Evolutionary conservation across 2,888 invertebrate genomes (phyloP).

Genomic region (Drosophila parthenogenetica): DNA sequence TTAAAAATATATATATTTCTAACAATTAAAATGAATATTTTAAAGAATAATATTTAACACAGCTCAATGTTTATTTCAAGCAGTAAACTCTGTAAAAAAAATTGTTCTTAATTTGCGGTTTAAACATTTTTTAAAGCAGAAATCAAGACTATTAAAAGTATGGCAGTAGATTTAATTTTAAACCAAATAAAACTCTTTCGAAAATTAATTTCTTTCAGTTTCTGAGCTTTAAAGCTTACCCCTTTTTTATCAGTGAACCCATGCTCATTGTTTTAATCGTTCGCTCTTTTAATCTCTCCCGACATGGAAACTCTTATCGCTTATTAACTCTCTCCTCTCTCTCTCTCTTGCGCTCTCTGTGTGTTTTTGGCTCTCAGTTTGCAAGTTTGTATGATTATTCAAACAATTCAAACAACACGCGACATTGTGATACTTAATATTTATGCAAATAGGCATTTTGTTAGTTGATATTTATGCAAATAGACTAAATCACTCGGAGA

Average conservation of each 20-base stretch:
- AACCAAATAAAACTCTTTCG: too few relatives aligned
- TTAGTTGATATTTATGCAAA: slow-evolving; percentile 16
- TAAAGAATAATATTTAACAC: too few relatives aligned
- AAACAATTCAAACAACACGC: slow-evolving; percentile 19
- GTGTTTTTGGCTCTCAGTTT: slow-evolving; percentile 4
- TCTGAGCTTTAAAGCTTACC: background rate
- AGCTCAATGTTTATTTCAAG: too few relatives aligned
- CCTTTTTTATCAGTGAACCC: background rate
- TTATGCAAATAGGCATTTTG: slow-evolving; percentile 18
- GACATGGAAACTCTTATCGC: background rate
- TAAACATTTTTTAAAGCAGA: too few relatives aligned
- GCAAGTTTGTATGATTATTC: slow-evolving; percentile 29
- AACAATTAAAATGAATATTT: too few relatives aligned
- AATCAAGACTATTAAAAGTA: too few relatives aligned
- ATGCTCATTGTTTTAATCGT: background rate
- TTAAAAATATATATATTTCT: too few relatives aligned
- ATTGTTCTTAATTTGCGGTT: too few relatives aligned
- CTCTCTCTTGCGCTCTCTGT: background rate
- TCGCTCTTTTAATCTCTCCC: background rate
- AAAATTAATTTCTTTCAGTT: too few relatives aligned
- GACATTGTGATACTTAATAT: slow-evolving; percentile 19
- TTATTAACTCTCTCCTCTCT: background rate
- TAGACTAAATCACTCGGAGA: slow-evolving; percentile 7
- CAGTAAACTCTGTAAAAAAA: too few relatives aligned
- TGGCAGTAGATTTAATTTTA: too few relatives aligned